These are phyloP conservation scores for Chaetophractus vellerosus DNA, from an alignment of 2,797 vertebrate genomes.

Conservation along the genomic window DNA sequence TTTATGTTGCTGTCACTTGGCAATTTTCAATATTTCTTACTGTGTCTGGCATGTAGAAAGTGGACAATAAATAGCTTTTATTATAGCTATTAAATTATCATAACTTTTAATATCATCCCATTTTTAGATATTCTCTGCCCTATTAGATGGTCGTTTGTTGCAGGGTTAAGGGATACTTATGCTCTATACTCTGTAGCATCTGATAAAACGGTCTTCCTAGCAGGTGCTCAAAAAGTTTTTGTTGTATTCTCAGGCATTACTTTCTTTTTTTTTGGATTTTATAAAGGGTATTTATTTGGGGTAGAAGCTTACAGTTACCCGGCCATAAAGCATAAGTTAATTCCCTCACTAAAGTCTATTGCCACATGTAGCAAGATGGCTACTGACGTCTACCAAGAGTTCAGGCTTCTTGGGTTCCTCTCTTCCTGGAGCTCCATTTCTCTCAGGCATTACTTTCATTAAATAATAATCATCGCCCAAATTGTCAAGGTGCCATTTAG, in stretches of 20 bases:
- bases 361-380: too few relatives aligned
- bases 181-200: background rate
- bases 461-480: background rate
- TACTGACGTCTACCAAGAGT: too few relatives aligned
- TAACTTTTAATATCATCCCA: background rate
- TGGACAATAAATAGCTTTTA: background rate
- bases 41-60: background rate
- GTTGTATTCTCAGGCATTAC: background rate
- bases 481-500: background rate
- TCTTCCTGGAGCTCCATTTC: too few relatives aligned
- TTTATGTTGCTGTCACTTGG: background rate
- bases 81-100: background rate
- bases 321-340: too few relatives aligned
- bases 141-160: background rate
- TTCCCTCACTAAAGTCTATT: too few relatives aligned
- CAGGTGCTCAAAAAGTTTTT: background rate
- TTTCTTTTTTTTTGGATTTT: too few relatives aligned
- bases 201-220: background rate
- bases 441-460: constrained; percentile 19
- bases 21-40: background rate
- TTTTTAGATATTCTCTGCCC: background rate
- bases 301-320: too few relatives aligned
- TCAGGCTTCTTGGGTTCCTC: too few relatives aligned
- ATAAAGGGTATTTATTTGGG: too few relatives aligned
- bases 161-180: background rate